Percentiles rank a stretch among this genome's conserved stretches.
Conservation (phyloP, 2,888 invertebrate genomes). For the Drosophila paranaensis region DNA sequence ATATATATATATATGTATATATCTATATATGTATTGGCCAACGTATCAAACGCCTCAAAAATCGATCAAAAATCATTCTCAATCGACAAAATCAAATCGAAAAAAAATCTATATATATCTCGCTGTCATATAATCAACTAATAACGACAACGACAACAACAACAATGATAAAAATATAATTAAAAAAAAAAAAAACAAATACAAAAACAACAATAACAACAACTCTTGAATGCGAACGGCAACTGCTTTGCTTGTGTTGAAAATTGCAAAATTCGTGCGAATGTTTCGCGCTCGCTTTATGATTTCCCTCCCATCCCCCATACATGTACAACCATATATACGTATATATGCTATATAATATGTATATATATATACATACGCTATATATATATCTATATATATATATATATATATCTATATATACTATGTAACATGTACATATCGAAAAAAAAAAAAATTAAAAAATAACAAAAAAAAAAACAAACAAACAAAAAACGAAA, state of each 20-base stretch:
- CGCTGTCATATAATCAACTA: constrained; percentile 39
- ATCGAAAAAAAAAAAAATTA: constrained; percentile 34
- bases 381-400: constrained; percentile 19
- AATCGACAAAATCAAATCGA: constrained; percentile 25
- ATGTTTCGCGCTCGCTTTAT: constrained; percentile 54
- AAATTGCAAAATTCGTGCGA: constrained; percentile 53
- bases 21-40: constrained; percentile 45
- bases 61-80: constrained; percentile 20
- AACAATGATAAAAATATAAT: constrained; percentile 10
- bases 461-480: constrained; percentile 55
- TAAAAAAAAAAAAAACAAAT: constrained; percentile 11
- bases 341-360: constrained; percentile 19
- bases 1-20: background rate
- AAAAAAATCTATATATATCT: constrained; percentile 3
- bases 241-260: constrained; percentile 58
- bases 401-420: constrained; percentile 32
- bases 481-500: constrained; percentile 33
- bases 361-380: constrained; percentile 14
- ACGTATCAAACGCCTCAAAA: constrained; percentile 50
- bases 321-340: constrained; percentile 52
- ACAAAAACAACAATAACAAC: constrained; percentile 54
- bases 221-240: constrained; percentile 69
- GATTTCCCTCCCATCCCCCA: constrained; percentile 69
- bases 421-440: constrained; percentile 52
- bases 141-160: constrained; percentile 53